Evolutionary conservation across 2,797 vertebrate species (phyloP), one percentile per base, ranked within the genome.

Genomic region (Schizopygopsis malacanthus): DNA sequence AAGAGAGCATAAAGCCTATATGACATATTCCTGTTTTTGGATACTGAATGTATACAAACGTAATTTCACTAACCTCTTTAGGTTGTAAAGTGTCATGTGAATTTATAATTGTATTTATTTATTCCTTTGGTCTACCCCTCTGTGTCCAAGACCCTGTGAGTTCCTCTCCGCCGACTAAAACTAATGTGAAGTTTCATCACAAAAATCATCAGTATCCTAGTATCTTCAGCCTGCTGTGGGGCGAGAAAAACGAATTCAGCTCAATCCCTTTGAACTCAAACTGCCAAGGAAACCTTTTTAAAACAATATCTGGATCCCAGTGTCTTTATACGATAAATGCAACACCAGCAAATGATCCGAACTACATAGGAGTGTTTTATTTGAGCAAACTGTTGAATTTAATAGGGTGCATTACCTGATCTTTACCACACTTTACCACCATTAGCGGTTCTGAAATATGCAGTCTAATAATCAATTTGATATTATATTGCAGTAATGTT

Each of bases 281-380:
- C 39, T n/a, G 33, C 52, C 2, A 39, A 20, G 41, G 8, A 54
- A 47, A 63, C 10, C 15, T 7, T 69, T 84, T 77, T 59, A 25
- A 25, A 52, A 71, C 71, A 79, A 81, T 82, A 87, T 84, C 86
- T 85, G 82, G 82, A 50, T 28, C 61, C 50, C 63, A 81, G 86
- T 63, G 61, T 28, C 75, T 80, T 81, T 43, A 47, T 71, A 52
- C 63, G 59, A 37, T 86, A 12, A 20, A 37, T 77, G 56, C 84
- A 85, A 84, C 22, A 69, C 77, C 37, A 67, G 63, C 70, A 84
- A 72, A 80, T 81, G 69, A 81, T 76, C 33, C 16, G 18, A 37
- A 39, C 33, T 20, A 12, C n/a, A 65, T 28, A 13, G 12, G 61
- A 69, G 16, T 39, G 4, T 20, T 39, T 69, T 69, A 39, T 20